Evolutionary conservation across 2,113 vertebrate genomes (phyloP), one percentile per base, ranked within the genome.

Genomic region (Megaceryle maxima): DNA sequence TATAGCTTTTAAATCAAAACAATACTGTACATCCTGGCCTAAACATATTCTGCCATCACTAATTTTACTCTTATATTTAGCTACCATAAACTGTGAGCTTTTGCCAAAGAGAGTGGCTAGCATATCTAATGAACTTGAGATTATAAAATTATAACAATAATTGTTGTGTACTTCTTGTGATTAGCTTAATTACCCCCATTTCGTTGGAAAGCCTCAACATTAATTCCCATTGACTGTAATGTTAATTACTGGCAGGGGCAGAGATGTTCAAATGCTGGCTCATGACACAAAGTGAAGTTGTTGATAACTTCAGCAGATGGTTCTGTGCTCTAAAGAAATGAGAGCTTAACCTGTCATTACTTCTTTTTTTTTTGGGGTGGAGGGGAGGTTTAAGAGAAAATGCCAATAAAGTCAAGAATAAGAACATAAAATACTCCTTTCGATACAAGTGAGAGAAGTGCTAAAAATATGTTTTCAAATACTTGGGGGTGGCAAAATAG

Each of bases 141-240:
- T 93, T 88, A n/a, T 96, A 93, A 94, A 94, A 94, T 81, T 35
- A 56, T 92, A 90, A 79, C 46, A 94, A 84, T 95, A 95, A 96
- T 93, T 86, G 62, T 91, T 69, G 67, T 83, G 70, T 88, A 92
- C 67, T 92, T 96, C 81, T 74, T 94, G 59, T 87, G 77, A 96
- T 94, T 96, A 96, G 69, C 62, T 87, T 96, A 95, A 97, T 97
- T 97, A 95, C 56, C 33, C 75, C 83, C 43, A 75, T 96, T 97
- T 96, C 91, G 46, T 92, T 72, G 92, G 88, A 82, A 96, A 96
- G 44, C 44, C 74, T 94, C 68, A 86, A 57, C 33, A 75, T 87
- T 91, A 87, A 95, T 97, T 96, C 79, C 76, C 66, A 93, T 67
- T 74, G 66, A 95, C 70, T 79, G 17, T 67, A 76, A 93, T 79